Base-by-base conservation (phyloP, 2,888 invertebrate species). In the Bimastos eiseni region DNA sequence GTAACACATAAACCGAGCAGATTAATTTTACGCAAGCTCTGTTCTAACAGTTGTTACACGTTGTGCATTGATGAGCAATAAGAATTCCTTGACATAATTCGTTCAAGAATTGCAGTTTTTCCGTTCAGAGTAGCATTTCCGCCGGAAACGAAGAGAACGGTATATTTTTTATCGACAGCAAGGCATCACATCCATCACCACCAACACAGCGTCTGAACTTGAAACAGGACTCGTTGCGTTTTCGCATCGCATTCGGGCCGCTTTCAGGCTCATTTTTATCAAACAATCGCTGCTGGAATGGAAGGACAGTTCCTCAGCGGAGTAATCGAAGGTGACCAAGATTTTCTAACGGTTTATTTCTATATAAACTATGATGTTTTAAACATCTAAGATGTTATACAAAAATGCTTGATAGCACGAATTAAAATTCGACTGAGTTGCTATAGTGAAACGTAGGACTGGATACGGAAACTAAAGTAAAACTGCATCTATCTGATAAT, bases 241-340 rank as follows among this genome's bases (percentile, higher is more conserved):
- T n/a, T 70, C 6, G 30, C 70, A 70, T 70, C 70, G n/a, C 6
- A 70, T 30, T 70, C n/a, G 30, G 30, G 2, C n/a, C 70, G 70
- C 70, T 70, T 30, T 70, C 70, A 70, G n/a, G 70, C 70, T 70
- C 30, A n/a, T 70, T n/a, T n/a, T 5, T 5, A n/a, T 11, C 70
- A n/a, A 70, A n/a, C 70, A n/a, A 70, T 17, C 70, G 70, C 86
- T 36, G 6, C 86, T 86, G n/a, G 24, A 86, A 86, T 86, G 86
- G 86, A 86, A 37, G 24, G 24, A 86, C 86, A 34, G 19, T 86
- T 86, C 36, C 86, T 86, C 33, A 86, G 36, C 86, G 86, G 86
- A 17, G 86, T 86, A 15, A 86, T 86, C 37, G 86, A 86, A 86
- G 86, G 86, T 86, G 8, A 30, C 70, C 0, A n/a, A 49, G 49